A percentile compares a stretch with the other conserved stretches of the same genome.
Evolutionary conservation across 1,140 invertebrate species (phyloP).

Genomic region (Saxidomus purpurata): DNA sequence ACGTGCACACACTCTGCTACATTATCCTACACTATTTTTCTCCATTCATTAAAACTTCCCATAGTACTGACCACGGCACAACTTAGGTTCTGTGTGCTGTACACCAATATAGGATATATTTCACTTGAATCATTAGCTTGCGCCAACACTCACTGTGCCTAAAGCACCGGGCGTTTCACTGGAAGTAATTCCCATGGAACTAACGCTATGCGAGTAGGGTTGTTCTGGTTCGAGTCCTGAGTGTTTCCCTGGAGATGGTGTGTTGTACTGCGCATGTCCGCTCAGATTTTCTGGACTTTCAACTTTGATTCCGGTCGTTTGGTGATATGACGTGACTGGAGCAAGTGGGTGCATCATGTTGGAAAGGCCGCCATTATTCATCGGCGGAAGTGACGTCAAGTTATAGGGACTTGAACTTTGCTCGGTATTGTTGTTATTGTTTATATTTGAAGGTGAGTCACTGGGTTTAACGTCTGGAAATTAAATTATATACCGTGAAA

Average conservation of each 20-base stretch:
- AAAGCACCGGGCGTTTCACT: conserved; percentile 20
- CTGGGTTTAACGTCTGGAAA: conserved; percentile 47
- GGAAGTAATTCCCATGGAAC: conserved; percentile 43
- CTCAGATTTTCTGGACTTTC: conserved; percentile 66
- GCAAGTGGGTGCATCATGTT: conserved; percentile 17
- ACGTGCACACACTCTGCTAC: too few relatives aligned
- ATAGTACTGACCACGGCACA: too few relatives aligned
- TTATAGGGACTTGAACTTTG: conserved; percentile 53
- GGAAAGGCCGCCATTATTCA: conserved; percentile 57
- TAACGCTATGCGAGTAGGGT: conserved; percentile 51
- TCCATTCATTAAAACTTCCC: too few relatives aligned
- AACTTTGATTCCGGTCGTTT: conserved; percentile 38
- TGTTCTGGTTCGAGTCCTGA: conserved; percentile 33
- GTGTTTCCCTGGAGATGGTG: conserved; percentile 56
- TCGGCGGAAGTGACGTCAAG: conserved; percentile 48
- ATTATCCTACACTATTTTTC: too few relatives aligned
- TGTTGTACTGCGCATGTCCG: conserved; percentile 57
- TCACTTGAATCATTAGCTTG: too few relatives aligned
- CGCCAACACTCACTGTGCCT: conserved; percentile 49
- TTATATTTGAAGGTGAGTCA: conserved; percentile 28
- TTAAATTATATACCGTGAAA: not conserved
- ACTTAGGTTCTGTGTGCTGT: too few relatives aligned
- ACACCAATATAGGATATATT: too few relatives aligned
- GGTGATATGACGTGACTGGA: conserved; percentile 17
- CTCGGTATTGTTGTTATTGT: conserved; percentile 39